Evolutionary conservation across 2,113 vertebrate species (phyloP), one percentile per base, ranked within the genome.

Genomic region (Vulpes lagopus): DNA sequence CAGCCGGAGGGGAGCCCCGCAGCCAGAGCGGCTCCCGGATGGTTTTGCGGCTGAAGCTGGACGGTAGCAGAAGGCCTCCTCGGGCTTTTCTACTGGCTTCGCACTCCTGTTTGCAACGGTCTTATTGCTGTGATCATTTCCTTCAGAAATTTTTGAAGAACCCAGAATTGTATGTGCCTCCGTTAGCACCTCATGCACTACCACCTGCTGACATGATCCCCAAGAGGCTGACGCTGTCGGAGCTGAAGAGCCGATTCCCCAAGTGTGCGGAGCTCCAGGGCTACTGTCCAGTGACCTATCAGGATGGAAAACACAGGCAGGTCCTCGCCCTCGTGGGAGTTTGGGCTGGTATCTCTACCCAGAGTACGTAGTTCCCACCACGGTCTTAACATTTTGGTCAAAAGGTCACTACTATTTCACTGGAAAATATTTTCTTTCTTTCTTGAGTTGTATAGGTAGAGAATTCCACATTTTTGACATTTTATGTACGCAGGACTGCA

Each of bases 281-380:
- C 76, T 99, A 99, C 97, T 99, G 99, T 95, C 99, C 99, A 10
- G 99, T 99, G 96, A 99, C 99, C 79, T 99, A 99, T 92, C 95
- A 99, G 94, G 99, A 99, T 59, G 99, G 99, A 84, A 99, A 99
- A 30, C 99, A 99, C 96, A 99, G 99, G 99, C 99, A 99, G 96
- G 94, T 67, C 55, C 49, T 55, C 8, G 1, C 49, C n/a, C 32
- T 90, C 20, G 0, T 43, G 60, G 60, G 62, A 2, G 69, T 8
- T 5, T 15, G 49, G 71, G 78, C 27, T 5, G 38, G 23, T 23
- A 4, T 15, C 27, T 51, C 59, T 49, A 14, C 82, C 82, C 16
- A 0, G 51, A 43, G 51, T 7, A n/a, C 78, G 64, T 5, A 35
- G 27, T 22, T 74, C 76, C 0, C 71, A 1, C 10, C 16, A 87